Percentiles rank a stretch among this genome's conserved stretches.
Evolutionary conservation across 2,888 invertebrate genomes (phyloP).

Genomic region (Ypsolopha sequella): DNA sequence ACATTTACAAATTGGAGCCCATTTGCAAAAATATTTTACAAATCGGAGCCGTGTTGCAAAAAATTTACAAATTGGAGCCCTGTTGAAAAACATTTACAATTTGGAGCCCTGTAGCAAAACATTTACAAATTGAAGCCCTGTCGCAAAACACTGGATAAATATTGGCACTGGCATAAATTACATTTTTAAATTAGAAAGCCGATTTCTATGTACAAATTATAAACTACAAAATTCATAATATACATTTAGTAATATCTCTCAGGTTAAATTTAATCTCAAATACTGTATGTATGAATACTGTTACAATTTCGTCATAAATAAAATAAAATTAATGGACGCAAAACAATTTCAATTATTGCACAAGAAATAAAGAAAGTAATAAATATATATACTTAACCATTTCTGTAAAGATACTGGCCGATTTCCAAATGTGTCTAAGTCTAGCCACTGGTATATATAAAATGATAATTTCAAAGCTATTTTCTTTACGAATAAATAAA

Average conservation of each 20-base stretch:
- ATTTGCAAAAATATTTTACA: too few relatives aligned
- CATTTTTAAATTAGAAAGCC: conserved; percentile 16
- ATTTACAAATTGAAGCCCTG: conserved; percentile 5
- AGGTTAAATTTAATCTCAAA: conserved; percentile 2
- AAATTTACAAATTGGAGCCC: too few relatives aligned
- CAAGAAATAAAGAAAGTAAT: conserved; percentile 32
- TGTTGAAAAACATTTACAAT: not conserved
- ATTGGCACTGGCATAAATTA: conserved; percentile 32
- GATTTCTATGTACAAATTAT: conserved; percentile 26
- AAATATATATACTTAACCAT: conserved; percentile 7
- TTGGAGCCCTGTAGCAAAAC: not conserved
- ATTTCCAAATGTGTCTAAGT: conserved; percentile 12
- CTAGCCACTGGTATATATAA: conserved; percentile 56
- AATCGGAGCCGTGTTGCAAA: too few relatives aligned
- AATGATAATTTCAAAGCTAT: conserved; percentile 57
- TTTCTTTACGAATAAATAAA: not conserved
- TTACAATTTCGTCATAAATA: conserved; percentile 27
- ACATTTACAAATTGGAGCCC: conserved; percentile 8
- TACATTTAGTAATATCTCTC: conserved; percentile 7
- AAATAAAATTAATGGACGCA: conserved; percentile 54
- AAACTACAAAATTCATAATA: conserved; percentile 15
- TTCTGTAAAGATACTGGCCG: not conserved
- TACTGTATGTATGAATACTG: conserved; percentile 40
- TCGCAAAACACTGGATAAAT: conserved; percentile 30
- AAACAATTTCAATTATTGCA: conserved; percentile 65